phyloP scores from a whole-genome alignment of 1,140 invertebrate species.

The Temnothorax longispinosus region DNA sequence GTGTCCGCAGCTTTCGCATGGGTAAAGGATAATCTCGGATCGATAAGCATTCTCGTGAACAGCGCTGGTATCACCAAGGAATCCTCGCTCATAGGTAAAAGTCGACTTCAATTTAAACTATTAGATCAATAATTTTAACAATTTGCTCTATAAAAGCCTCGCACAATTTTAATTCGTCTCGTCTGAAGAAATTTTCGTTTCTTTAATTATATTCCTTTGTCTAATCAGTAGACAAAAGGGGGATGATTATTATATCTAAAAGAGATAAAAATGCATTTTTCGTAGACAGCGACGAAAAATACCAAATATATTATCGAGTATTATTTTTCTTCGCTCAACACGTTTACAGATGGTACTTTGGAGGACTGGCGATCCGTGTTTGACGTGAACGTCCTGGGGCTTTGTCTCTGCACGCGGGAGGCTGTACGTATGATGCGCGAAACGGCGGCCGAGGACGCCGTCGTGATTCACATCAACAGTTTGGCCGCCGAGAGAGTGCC shows the following conservation, averaged over 20 bases:
- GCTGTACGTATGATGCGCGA: slow-evolving; percentile 86
- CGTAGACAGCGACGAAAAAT: background rate
- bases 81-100: slow-evolving; percentile 72
- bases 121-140: too few species aligned
- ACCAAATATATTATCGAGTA: background rate
- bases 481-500: slow-evolving; percentile 85
- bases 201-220: background rate
- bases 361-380: slow-evolving; percentile 78
- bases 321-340: background rate
- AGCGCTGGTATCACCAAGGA: slow-evolving; percentile 87
- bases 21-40: slow-evolving; percentile 87
- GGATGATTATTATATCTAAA: background rate
- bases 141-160: background rate
- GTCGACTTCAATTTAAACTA: background rate
- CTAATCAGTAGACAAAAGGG: background rate
- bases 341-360: slow-evolving; percentile 75
- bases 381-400: slow-evolving; percentile 87
- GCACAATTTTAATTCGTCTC: background rate
- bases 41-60: slow-evolving; percentile 89
- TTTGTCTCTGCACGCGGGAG: slow-evolving; percentile 86
- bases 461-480: slow-evolving; percentile 80
- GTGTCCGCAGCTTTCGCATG: slow-evolving; percentile 88
- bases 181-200: background rate
- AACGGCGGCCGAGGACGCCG: slow-evolving; percentile 56
- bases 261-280: too few species aligned